Conservation (phyloP, 2,888 invertebrate species). For the Eristalis pertinax region DNA sequence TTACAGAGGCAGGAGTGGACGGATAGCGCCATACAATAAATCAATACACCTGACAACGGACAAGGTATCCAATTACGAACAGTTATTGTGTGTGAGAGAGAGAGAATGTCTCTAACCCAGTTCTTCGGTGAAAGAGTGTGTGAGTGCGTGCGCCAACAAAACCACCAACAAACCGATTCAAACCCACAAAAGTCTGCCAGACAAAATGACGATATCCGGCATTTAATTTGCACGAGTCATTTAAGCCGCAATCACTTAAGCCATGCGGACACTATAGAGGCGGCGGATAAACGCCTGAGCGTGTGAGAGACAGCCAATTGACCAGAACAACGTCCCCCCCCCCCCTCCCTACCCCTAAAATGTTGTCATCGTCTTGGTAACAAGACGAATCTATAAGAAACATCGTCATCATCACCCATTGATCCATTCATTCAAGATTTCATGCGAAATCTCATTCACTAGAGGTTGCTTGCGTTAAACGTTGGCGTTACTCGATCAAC, state of each 20-base stretch:
- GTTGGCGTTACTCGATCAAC: slow-evolving; percentile 48
- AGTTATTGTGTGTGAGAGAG: slow-evolving; percentile 36
- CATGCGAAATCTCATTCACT: slow-evolving; percentile 62
- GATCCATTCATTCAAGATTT: slow-evolving; percentile 65
- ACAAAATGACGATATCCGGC: slow-evolving; percentile 72
- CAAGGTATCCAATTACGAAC: slow-evolving; percentile 59
- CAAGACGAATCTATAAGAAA: slow-evolving; percentile 42
- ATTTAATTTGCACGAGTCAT: slow-evolving; percentile 68
- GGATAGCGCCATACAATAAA: slow-evolving; percentile 69
- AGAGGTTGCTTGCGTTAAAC: slow-evolving; percentile 23
- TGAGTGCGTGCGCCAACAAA: neutral
- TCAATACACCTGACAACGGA: slow-evolving; percentile 44
- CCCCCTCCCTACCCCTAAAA: slow-evolving; percentile 5
- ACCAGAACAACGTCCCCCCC: slow-evolving; percentile 41
- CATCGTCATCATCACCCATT: slow-evolving; percentile 60
- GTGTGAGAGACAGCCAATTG: slow-evolving; percentile 7
- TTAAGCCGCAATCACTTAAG: slow-evolving; percentile 57
- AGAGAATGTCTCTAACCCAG: slow-evolving; percentile 57
- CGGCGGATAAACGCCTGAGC: slow-evolving; percentile 8
- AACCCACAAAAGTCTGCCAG: slow-evolving; percentile 58
- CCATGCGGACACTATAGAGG: slow-evolving; percentile 57
- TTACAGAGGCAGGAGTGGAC: slow-evolving; percentile 17
- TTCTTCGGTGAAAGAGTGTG: neutral
- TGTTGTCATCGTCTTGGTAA: slow-evolving; percentile 56
- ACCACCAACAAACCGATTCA: neutral